Evolutionary conservation across 2,113 vertebrate species (phyloP), one percentile per base, ranked within the genome.

Genomic region (Macquaria australasica): DNA sequence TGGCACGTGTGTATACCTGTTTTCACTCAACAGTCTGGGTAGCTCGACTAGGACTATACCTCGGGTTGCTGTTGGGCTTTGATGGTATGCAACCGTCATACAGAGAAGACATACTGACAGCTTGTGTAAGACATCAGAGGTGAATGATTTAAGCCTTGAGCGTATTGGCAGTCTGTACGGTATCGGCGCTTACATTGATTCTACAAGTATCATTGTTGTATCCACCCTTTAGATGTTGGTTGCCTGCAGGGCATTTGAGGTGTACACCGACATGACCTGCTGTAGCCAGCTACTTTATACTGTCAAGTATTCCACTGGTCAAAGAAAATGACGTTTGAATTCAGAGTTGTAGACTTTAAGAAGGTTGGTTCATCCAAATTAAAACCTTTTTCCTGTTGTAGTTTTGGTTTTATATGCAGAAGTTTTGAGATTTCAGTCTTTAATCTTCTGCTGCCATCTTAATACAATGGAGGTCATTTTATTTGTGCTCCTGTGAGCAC

Each of bases 111-210:
- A 1, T 12, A 68, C 67, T 45, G 55, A 85, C 63, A 81, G 25
- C 53, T 82, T 66, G 62, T 77, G 77, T 76, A 83, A 80, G 73
- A 85, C 77, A 73, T 84, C 79, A 88, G 62, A 82, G 58, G 64
- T 53, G 84, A 90, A 84, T 76, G 86, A 91, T 89, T 87, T 79
- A 58, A 71, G 87, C 90, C 85, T 43, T 58, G 53, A 91, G 86
- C 68, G 12, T 59, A 80, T 73, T 77, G 82, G 66, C 73, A 87
- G 43, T 81, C 85, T 87, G 79, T 74, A 72, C n/a, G 28, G 23
- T 68, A 92, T 92, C 45, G 84, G 93, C 45, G 31, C 51, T 23
- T 28, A 3, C 37, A 93, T 90, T 56, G 90, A 94, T 91, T 88
- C 63, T 77, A 74, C 69, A 82, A 85, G 92, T 89, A 88, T 93